Conservation (phyloP, 2,888 invertebrate genomes). For the Clusia tigrina region DNA sequence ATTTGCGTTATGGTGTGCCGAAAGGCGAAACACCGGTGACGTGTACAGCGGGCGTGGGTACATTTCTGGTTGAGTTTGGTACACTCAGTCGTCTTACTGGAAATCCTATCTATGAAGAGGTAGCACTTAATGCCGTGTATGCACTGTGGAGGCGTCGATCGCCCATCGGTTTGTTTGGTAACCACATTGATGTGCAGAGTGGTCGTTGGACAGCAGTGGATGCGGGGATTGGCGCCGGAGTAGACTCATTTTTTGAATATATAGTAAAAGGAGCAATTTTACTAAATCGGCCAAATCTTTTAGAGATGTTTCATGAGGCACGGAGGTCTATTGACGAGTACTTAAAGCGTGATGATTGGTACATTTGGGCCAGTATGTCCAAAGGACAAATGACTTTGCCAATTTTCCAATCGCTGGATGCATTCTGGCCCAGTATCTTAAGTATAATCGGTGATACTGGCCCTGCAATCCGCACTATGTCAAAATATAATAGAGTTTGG, state of each 20-base stretch:
- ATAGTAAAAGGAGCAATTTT: conserved; percentile 94
- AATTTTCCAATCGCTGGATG: conserved; percentile 98
- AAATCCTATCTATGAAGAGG: conserved; percentile 92
- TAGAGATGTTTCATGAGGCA: conserved; percentile 89
- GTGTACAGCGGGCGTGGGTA: conserved; percentile 97
- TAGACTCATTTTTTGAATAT: conserved; percentile 98
- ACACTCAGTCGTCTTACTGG: conserved; percentile 92
- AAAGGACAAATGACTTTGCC: conserved; percentile 93
- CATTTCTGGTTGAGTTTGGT: conserved; percentile 96
- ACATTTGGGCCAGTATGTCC: conserved; percentile 98
- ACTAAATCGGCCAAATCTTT: conserved; percentile 87
- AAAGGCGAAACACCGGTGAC: conserved; percentile 94
- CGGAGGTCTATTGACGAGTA: conserved; percentile 81
- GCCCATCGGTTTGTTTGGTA: conserved; percentile 88
- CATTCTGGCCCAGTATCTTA: conserved; percentile 97
- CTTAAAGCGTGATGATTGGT: conserved; percentile 96
- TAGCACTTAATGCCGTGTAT: conserved; percentile 90
- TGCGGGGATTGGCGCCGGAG: conserved; percentile 95
- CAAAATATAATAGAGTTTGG: conserved; percentile 97
- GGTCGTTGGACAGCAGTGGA: conserved; percentile 98
- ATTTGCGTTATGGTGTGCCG: conserved; percentile 89
- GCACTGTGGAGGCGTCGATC: conserved; percentile 88
- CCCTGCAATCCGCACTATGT: conserved; percentile 89
- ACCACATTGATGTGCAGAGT: conserved; percentile 93
- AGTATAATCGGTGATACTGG: conserved; percentile 87